Base-by-base conservation (phyloP, 2,113 vertebrate genomes). In the Oreamnos americanus region DNA sequence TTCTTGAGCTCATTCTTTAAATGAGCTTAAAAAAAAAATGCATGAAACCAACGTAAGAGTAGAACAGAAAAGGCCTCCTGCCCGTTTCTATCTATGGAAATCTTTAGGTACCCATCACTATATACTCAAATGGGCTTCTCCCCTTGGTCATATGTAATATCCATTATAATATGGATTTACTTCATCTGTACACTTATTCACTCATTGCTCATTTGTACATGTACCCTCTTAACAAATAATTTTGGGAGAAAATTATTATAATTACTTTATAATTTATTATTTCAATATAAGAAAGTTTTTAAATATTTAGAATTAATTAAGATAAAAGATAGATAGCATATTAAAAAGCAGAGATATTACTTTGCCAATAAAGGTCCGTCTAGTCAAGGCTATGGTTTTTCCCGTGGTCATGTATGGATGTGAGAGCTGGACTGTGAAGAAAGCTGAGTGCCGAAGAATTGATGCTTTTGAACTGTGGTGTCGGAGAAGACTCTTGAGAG, bases 221-320 rank as follows among this genome's bases (percentile, higher is more conserved):
- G 28, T 83, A 85, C 17, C 10, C 14, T 92, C 57, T 76, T 51
- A 11, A 43, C 26, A 57, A 58, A 85, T n/a, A 78, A 84, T 79
- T 94, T 88, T 39, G 36, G 39, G 17, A 97, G 28, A 85, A 85
- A 96, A 57, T 57, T 90, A 90, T 81, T 90, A 78, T 67, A 83
- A 91, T 84, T 79, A 90, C 17, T 6, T 53, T 67, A 28, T 6
- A 92, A 71, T 86, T 74, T 55, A 87, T 47, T 94, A 87, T 64
- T 78, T 89, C 84, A 89, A 85, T 36, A 76, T 5, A 79, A 58
- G 13, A 78, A 96, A 92, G 7, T 86, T 60, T 89, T 60, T 12
- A 96, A 96, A 96, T 89, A 55, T 79, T 89, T 67, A 94, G 4
- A 79, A 79, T 71, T 84, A 85, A 26, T 58, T 60, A 60, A 60